Evolutionary conservation across 2,888 invertebrate species (phyloP), one percentile per base, ranked within the genome.

Genomic region (Acanthoscelides obtectus): DNA sequence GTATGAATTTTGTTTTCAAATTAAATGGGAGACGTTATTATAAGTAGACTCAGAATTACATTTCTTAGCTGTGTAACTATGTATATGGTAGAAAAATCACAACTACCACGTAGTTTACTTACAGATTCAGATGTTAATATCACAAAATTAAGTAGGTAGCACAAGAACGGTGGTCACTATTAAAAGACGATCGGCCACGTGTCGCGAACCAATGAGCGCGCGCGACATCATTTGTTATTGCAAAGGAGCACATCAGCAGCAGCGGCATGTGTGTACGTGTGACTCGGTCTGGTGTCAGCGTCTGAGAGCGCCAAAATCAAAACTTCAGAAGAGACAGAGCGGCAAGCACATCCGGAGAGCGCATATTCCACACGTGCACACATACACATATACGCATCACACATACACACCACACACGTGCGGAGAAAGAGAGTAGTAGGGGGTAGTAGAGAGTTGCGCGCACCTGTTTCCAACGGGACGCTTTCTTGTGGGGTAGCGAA

Each of bases 401-500:
- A 79, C 77, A 66, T 66, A 66, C 66, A 66, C 66, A 66, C 66
- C 21, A 66, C 22, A 66, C 20, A 21, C 66, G 66, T 66, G 22
- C 21, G 22, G 20, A 66, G 20, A 20, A 20, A 17, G 66, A 20
- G 22, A 22, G 22, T 66, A 66, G 22, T 8, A 66, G 65, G 8
- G 12, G 19, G 63, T 19, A 22, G 22, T n/a, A 66, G 72, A 70
- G 72, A 67, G 67, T 20, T 69, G 76, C 80, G 80, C 81, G 81
- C 82, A 81, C 81, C 81, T 81, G 79, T 76, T 77, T 77, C 74
- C 75, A 71, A 76, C 74, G 21, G 79, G 80, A 79, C 79, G 80
- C 79, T 80, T 81, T 82, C 83, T 84, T 81, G 80, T 79, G 80
- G 81, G 83, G 83, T 81, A 82, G 81, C 82, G 83, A 83, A 82